Evolutionary conservation across 2,888 invertebrate species (phyloP).

Genomic region (Colletes collaris): DNA sequence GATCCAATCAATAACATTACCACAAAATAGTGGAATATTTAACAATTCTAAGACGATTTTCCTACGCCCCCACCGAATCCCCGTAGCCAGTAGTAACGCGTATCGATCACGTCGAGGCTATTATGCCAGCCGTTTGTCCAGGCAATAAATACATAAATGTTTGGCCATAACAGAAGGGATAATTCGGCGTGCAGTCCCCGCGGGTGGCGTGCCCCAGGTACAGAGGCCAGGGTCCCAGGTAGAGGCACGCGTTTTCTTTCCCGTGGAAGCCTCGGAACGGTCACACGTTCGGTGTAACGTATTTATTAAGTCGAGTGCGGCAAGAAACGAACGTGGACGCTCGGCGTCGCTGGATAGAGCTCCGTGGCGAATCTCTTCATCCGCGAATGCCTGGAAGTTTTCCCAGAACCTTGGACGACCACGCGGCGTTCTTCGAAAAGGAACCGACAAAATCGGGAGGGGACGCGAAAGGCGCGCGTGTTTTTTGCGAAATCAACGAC

Average conservation of each 20-base stretch:
- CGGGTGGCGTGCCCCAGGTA: conserved; percentile 58
- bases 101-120: conserved; percentile 71
- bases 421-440: not conserved
- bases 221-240: conserved; percentile 1
- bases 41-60: not conserved
- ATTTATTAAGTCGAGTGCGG: conserved; percentile 49
- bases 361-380: conserved; percentile 70
- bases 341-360: conserved; percentile 23
- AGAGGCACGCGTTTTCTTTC: conserved; percentile 56
- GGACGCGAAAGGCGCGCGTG: not conserved
- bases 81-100: conserved; percentile 62
- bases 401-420: conserved; percentile 11
- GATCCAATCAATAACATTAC: too few relatives aligned
- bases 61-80: conserved; percentile 13
- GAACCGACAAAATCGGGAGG: not conserved
- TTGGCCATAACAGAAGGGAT: conserved; percentile 73
- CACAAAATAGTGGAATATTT: too few relatives aligned
- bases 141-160: conserved; percentile 78
- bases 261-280: conserved; percentile 25
- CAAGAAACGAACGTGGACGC: conserved; percentile 4
- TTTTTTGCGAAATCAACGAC: not conserved
- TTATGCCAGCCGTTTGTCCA: conserved; percentile 72
- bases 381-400: conserved; percentile 48
- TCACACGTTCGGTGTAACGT: conserved; percentile 60
- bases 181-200: conserved; percentile 71